Base-by-base conservation (phyloP, 2,888 invertebrate species). In the Drosophila robusta region DNA sequence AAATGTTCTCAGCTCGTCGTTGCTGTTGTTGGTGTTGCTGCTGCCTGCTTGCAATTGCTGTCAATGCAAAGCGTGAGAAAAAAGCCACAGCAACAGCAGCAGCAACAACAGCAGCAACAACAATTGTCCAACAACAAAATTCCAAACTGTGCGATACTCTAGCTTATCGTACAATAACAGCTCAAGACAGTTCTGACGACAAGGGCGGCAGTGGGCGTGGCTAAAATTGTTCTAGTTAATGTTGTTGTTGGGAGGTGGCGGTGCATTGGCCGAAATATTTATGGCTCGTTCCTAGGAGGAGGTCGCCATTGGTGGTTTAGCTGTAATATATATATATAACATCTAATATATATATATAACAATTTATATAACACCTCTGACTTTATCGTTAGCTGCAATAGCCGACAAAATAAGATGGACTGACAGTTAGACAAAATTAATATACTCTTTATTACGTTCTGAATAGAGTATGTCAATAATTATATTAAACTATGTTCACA, bases 41-140 rank as follows among this genome's bases (percentile, higher is more conserved):
- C 12, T 75, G 57, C n/a, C 54, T 52, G 63, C 60, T 36, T 73
- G 71, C 22, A 70, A 55, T 68, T 68, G 68, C 75, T 79, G 82
- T 75, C 73, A 83, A 83, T 86, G 86, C 83, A 86, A 86, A 83
- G 86, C 83, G 78, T 85, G 86, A 83, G 83, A 83, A 80, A 78
- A 71, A 49, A 22, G 44, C 52, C 39, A 47, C 65, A 66, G 38
- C 56, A 69, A 52, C 62, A 69, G 47, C 56, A 45, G 50, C 54
- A 39, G 24, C 49, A n/a, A 39, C 49, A 34, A 64, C n/a, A n/a
- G n/a, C 56, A 45, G 50, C 52, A 39, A 29, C 49, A n/a, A 42
- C 49, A 34, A 64, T 56, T 71, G 62, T 73, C 16, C 46, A 61
- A 49, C 41, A 50, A n/a, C n/a, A 42, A 56, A 51, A 18, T 46